phyloP scores from a whole-genome alignment of 2,113 vertebrate species.

The Paradisaea rubra region DNA sequence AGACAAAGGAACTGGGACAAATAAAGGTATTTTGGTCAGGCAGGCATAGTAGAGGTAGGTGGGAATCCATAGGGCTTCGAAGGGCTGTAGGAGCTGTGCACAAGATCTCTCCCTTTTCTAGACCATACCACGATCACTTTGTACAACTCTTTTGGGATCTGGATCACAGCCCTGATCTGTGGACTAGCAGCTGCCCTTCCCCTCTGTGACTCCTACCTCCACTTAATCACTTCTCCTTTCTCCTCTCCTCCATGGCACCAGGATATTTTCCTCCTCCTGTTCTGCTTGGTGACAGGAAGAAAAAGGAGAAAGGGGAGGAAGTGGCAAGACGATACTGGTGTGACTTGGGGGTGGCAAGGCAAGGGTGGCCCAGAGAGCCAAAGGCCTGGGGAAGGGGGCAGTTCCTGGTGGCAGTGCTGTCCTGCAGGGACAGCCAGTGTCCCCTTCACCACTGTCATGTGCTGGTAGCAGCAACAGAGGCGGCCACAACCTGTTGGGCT shows the following conservation, averaged over 20 bases:
- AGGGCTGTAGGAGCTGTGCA: not conserved
- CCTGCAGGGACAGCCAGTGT: not conserved
- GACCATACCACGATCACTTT: not conserved
- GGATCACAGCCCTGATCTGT: not conserved
- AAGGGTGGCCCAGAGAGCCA: not conserved
- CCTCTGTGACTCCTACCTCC: not conserved
- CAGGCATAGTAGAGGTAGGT: not conserved
- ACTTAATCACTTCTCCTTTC: not conserved
- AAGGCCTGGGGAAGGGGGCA: not conserved
- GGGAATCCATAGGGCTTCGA: not conserved
- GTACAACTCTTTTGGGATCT: not conserved
- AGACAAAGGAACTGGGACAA: not conserved
- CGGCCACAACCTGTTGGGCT: not conserved
- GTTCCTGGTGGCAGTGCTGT: not conserved
- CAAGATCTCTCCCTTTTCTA: not conserved
- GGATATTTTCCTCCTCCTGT: not conserved
- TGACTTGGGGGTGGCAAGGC: not conserved
- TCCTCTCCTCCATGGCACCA: not conserved
- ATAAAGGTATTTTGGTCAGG: not conserved
- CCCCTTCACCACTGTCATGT: rapidly evolving
- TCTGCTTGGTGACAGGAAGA: not conserved
- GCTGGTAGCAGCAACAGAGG: not conserved
- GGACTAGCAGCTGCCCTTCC: not conserved
- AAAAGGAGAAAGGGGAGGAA: not conserved
- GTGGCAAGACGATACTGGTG: not conserved